Conservation (phyloP, 2,888 invertebrate genomes). For the Alentia gelatinosa region DNA sequence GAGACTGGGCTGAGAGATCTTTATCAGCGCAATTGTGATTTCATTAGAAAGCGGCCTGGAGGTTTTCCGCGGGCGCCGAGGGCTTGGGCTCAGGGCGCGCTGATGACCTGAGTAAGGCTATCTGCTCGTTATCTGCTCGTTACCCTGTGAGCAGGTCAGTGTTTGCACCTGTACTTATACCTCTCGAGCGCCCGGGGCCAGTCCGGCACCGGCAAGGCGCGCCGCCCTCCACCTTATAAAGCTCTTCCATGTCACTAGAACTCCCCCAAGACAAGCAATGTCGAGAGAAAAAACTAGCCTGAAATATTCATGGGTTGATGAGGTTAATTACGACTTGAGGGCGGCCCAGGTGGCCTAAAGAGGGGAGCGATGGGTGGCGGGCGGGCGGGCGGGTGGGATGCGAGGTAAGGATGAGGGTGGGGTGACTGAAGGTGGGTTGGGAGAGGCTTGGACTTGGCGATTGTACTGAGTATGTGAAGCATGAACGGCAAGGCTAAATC, state of each 20-base stretch:
- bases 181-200: not conserved
- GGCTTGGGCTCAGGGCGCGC: not conserved
- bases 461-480: not conserved
- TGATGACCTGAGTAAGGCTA: slow-evolving; percentile 17
- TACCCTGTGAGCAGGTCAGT: not conserved
- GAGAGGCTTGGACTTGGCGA: not conserved
- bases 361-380: not conserved
- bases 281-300: not conserved
- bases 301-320: slow-evolving; percentile 21
- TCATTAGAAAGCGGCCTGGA: not conserved
- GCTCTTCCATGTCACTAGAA: slow-evolving; percentile 9
- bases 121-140: slow-evolving; percentile 32
- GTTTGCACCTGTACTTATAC: not conserved
- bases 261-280: slow-evolving; percentile 18
- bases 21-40: not conserved
- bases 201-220: not conserved
- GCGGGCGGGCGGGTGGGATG: not conserved
- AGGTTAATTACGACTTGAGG: slow-evolving; percentile 18
- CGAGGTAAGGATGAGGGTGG: no score
- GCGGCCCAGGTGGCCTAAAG: slow-evolving; percentile 20
- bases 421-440: not conserved
- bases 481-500: not conserved
- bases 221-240: not conserved
- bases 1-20: not conserved
- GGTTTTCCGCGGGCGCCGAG: not conserved